phyloP scores from a whole-genome alignment of 1,140 invertebrate genomes.

The Drosophila nigrodunni region DNA sequence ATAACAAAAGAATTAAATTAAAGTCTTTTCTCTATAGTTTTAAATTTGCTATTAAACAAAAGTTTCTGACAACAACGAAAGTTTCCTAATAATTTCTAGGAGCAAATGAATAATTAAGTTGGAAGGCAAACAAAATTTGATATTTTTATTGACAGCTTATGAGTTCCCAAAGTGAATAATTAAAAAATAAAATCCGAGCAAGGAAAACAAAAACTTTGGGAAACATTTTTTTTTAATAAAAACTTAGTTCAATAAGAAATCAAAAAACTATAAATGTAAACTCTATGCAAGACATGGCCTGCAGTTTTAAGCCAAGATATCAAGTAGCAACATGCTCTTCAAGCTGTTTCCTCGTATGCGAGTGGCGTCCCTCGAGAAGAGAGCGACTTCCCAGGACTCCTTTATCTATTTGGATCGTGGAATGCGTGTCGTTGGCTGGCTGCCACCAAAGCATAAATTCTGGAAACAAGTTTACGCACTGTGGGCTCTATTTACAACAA shows the following conservation, averaged over 20 bases:
- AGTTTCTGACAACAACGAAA: slow-evolving; percentile 14
- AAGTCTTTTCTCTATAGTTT: too few species aligned
- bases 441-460: slow-evolving; percentile 14
- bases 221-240: neutral
- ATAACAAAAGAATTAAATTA: too few species aligned
- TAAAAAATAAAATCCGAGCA: slow-evolving; percentile 10
- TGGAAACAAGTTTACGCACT: slow-evolving; percentile 18
- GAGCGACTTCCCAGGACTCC: slow-evolving; percentile 47
- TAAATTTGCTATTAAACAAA: too few species aligned
- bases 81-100: neutral
- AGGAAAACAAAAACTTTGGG: neutral
- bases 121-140: neutral
- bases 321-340: slow-evolving; percentile 42
- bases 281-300: neutral
- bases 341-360: slow-evolving; percentile 42
- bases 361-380: slow-evolving; percentile 3
- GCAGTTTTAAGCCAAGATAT: neutral
- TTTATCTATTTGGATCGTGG: slow-evolving; percentile 49
- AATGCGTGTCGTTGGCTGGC: slow-evolving; percentile 50
- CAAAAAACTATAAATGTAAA: slow-evolving; percentile 30
- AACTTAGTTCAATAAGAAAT: slow-evolving; percentile 10
- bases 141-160: slow-evolving; percentile 6
- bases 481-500: slow-evolving; percentile 3
- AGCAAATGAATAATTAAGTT: slow-evolving; percentile 2
- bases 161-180: slow-evolving; percentile 39